Conservation (phyloP, 2,113 vertebrate genomes). For the Nanorana parkeri region DNA sequence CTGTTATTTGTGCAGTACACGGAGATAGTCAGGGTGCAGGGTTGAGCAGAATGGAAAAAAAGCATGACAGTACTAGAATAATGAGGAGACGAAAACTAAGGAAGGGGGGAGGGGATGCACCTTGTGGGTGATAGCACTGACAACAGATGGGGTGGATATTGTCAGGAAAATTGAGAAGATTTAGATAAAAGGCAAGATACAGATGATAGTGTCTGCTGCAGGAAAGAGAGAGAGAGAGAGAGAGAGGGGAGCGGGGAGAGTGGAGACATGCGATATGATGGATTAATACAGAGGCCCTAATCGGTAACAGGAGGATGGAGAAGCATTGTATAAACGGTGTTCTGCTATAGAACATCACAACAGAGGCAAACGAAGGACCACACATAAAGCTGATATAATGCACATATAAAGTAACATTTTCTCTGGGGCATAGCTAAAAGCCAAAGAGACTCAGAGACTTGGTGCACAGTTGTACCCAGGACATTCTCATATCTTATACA, state of each 20-base stretch:
- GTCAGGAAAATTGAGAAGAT: background rate
- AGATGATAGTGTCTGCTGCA: background rate
- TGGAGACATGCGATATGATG: background rate
- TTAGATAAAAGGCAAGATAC: constrained; percentile 4
- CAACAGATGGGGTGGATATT: constrained; percentile 14
- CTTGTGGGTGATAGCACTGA: background rate
- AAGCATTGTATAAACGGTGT: background rate
- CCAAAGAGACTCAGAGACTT: too few species aligned
- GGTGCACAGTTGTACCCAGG: too few species aligned
- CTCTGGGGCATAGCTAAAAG: too few species aligned
- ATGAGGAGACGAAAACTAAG: background rate
- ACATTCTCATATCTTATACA: too few species aligned
- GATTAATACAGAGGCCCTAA: background rate
- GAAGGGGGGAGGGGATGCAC: background rate
- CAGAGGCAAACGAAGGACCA: background rate
- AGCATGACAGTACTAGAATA: background rate
- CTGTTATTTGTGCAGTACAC: constrained; percentile 39
- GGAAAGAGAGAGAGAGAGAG: background rate
- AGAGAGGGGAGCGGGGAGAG: background rate
- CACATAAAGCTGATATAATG: too few species aligned
- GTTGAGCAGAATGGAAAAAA: background rate
- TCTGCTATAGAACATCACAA: background rate
- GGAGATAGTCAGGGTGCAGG: constrained; percentile 1
- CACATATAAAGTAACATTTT: too few species aligned
- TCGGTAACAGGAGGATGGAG: background rate